Conservation (phyloP, 2,888 invertebrate species). For the Scaptomyza tumidula region DNA sequence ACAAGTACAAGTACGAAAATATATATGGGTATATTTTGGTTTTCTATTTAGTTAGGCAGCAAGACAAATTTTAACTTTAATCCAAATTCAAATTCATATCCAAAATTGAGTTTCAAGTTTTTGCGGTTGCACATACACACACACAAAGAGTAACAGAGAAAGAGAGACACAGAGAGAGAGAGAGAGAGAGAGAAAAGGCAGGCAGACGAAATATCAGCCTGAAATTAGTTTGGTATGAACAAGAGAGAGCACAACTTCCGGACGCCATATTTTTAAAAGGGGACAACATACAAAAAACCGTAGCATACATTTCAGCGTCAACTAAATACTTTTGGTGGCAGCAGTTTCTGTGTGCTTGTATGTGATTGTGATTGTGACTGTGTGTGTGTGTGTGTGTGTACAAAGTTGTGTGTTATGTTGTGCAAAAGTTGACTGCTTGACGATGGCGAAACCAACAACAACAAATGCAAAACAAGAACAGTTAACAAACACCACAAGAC, state of each 20-base stretch:
- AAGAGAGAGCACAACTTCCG: constrained; percentile 43
- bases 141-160: constrained; percentile 30
- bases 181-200: constrained; percentile 17
- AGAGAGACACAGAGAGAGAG: constrained; percentile 21
- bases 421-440: constrained; percentile 51
- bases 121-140: constrained; percentile 51
- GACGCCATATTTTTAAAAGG: constrained; percentile 31
- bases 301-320: constrained; percentile 60
- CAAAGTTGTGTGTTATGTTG: constrained; percentile 24
- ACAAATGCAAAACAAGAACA: constrained; percentile 49
- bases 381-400: constrained; percentile 15
- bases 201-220: constrained; percentile 30
- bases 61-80: constrained; percentile 46
- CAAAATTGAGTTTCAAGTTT: constrained; percentile 58
- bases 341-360: constrained; percentile 24
- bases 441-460: constrained; percentile 50
- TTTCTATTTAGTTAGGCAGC: constrained; percentile 52
- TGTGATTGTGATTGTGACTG: constrained; percentile 18
- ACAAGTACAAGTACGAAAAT: constrained; percentile 29
- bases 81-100: constrained; percentile 57
- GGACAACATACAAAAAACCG: constrained; percentile 50
- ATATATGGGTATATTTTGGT: constrained; percentile 3
- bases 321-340: constrained; percentile 49
- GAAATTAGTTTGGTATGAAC: constrained; percentile 36
- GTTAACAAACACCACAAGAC: constrained; percentile 57